Conservation (phyloP, 2,113 vertebrate genomes). For the Crocuta crocuta region DNA sequence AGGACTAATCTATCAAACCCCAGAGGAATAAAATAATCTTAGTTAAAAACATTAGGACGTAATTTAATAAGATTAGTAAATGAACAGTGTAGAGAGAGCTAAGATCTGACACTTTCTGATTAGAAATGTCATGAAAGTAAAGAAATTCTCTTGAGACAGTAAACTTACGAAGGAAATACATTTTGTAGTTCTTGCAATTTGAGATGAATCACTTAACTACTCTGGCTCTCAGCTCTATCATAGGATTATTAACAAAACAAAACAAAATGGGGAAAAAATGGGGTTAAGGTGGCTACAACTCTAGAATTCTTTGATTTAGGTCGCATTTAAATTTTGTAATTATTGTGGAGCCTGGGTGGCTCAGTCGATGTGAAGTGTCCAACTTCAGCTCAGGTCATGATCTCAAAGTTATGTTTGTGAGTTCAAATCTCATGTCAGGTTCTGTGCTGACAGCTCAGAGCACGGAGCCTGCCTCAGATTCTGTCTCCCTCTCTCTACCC, state of each 20-base stretch:
- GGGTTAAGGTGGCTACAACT: not conserved
- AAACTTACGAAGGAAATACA: conserved; percentile 49
- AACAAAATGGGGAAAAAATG: too few species aligned
- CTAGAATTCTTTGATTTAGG: not conserved
- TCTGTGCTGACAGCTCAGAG: too few species aligned
- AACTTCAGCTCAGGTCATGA: too few species aligned
- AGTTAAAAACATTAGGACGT: conserved; percentile 67
- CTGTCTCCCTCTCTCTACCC: too few species aligned
- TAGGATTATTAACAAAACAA: not conserved
- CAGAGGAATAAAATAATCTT: conserved; percentile 62
- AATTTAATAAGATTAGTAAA: conserved; percentile 72
- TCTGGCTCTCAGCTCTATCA: conserved; percentile 39
- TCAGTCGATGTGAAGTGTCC: too few species aligned
- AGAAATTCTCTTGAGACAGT: conserved; percentile 63
- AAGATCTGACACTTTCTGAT: conserved; percentile 57
- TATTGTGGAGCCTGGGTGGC: not conserved
- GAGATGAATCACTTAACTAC: conserved; percentile 50
- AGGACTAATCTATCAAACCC: conserved; percentile 30
- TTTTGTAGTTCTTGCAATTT: conserved; percentile 54
- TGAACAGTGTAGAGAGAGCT: not conserved
- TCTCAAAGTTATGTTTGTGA: too few species aligned
- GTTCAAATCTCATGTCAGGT: too few species aligned
- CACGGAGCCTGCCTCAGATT: too few species aligned
- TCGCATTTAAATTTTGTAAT: not conserved
- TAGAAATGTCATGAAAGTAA: conserved; percentile 52